Evolutionary conservation across 2,888 invertebrate genomes (phyloP), one percentile per base, ranked within the genome.

Genomic region (Patella ulyssiponensis): DNA sequence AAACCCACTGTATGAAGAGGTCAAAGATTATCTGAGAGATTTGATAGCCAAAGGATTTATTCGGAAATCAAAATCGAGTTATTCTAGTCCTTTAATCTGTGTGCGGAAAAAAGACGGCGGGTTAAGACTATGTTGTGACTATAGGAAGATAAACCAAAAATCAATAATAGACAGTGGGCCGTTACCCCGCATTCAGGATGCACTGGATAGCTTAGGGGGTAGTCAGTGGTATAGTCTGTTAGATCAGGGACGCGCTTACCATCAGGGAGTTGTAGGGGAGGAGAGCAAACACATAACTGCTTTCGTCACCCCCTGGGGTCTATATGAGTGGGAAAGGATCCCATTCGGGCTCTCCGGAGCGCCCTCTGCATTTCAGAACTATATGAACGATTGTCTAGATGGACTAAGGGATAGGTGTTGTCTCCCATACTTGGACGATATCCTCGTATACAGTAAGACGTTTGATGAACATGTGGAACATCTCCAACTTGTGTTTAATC

Each of bases 321-420:
- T 83, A 20, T 82, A 69, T n/a, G 75, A 82, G 23, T 83, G 77
- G 73, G 15, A 58, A 15, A 58, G 58, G 58, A 53, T 79, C 12
- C 74, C 69, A 7, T 78, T 78, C 56, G 78, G 77, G 12, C 56
- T 77, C 0, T 70, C 77, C 2, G 73, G 73, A 51, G 58, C 77
- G 4, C 27, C 58, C 7, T 72, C 69, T 15, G 51, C 69, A 17
- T 52, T 73, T 73, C 73, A 77, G 69, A 64, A 64, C 27, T 64
- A 56, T 44, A 79, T 79, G 79, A 69, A 76, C n/a, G 15, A 51
- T n/a, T 73, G 76, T 20, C 27, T 79, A 3, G 33, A 69, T 52
- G 75, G 75, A 14, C 17, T 76, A 17, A 27, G 33, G 27, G 76
- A 76, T 69, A n/a, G 56, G 9, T 76, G 20, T 23, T 73, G 72